Evolutionary conservation across 2,113 vertebrate species (phyloP).

Genomic region (Eupsittula cactorum): DNA sequence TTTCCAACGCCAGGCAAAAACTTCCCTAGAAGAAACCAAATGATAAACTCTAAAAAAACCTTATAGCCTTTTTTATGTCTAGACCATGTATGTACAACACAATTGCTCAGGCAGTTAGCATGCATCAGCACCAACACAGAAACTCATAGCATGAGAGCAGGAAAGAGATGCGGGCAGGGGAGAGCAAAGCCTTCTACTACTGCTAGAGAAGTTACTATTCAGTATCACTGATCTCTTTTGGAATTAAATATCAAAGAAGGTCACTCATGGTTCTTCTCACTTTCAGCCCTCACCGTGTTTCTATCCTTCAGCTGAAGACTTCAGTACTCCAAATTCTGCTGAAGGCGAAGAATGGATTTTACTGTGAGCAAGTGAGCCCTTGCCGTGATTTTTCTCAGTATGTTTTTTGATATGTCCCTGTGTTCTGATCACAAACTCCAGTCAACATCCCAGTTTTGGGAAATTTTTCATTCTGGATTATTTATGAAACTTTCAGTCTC

Average conservation of each 20-base stretch:
- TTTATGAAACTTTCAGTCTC: neutral
- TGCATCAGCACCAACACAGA: neutral
- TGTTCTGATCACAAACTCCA: neutral
- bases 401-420: neutral
- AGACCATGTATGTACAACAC: neutral
- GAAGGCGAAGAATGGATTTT: neutral
- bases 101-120: neutral
- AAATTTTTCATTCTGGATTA: neutral
- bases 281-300: neutral
- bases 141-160: neutral
- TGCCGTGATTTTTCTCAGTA: neutral
- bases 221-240: neutral
- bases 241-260: neutral
- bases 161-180: neutral
- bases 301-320: neutral
- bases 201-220: neutral
- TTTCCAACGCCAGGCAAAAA: neutral
- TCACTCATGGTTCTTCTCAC: neutral
- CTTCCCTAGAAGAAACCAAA: neutral
- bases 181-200: neutral
- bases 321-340: neutral
- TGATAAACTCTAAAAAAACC: fast-evolving
- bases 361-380: neutral
- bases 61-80: neutral
- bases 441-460: neutral